Evolutionary conservation across 2,888 invertebrate species (phyloP).

Genomic region (Acronicta leporina): DNA sequence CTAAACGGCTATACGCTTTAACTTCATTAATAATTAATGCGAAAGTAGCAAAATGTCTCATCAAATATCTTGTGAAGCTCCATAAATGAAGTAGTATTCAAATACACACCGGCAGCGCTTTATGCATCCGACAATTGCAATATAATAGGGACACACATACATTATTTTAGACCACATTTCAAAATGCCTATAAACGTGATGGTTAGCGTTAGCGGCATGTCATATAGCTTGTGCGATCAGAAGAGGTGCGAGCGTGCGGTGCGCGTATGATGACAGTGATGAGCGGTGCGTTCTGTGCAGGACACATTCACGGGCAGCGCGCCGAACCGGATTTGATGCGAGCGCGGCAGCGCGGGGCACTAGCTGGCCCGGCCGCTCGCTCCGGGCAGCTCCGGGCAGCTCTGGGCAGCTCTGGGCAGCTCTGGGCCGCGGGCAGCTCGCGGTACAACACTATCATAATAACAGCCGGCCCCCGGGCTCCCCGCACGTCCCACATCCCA

Average conservation of each 20-base stretch:
- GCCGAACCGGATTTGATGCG: slow-evolving; percentile 84
- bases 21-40: too few relatives aligned
- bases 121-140: too few relatives aligned
- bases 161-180: neutral
- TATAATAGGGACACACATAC: too few relatives aligned
- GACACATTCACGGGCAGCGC: slow-evolving; percentile 79
- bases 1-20: too few relatives aligned
- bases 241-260: too few relatives aligned
- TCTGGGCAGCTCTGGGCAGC: slow-evolving; percentile 34
- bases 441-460: slow-evolving; percentile 20
- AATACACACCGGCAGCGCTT: too few relatives aligned
- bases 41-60: too few relatives aligned
- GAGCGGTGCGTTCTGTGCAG: slow-evolving; percentile 59
- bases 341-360: slow-evolving; percentile 55
- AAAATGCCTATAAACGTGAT: neutral
- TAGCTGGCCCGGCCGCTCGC: slow-evolving; percentile 52
- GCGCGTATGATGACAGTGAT: neutral
- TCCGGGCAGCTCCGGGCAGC: slow-evolving; percentile 24
- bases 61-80: too few relatives aligned
- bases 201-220: neutral
- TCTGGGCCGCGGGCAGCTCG: slow-evolving; percentile 10
- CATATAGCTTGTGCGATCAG: neutral
- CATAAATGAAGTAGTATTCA: too few relatives aligned
- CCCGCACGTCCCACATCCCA: slow-evolving; percentile 49
- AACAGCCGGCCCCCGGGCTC: slow-evolving; percentile 38